phyloP scores from a whole-genome alignment of 64 coral and sea anemone genomes.

The Actinia equina region DNA sequence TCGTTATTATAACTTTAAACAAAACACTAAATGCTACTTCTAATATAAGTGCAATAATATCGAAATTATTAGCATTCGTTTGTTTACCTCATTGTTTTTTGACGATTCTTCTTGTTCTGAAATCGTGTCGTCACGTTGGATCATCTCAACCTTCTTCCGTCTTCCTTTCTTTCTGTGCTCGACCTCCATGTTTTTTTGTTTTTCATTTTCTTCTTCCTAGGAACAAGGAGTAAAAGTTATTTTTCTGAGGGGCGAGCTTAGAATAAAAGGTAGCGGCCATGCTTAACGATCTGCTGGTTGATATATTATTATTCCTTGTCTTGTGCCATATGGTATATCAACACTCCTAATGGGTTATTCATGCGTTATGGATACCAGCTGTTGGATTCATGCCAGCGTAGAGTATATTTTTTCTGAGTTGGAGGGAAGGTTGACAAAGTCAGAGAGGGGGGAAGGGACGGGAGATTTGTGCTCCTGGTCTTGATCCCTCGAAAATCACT shows the following conservation, averaged over 20 bases:
- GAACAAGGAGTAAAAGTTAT: not conserved
- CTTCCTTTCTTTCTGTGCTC: conserved; percentile 20
- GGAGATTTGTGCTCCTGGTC: no score
- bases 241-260: not conserved
- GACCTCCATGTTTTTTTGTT: not conserved
- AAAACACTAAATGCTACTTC: not conserved
- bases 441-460: no score
- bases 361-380: no score
- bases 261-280: not conserved
- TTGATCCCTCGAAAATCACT: no score
- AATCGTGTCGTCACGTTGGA: not conserved
- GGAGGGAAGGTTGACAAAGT: no score
- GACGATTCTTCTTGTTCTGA: not conserved
- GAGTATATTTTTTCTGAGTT: no score
- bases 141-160: not conserved
- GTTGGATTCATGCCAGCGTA: no score
- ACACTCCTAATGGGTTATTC: no score
- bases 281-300: not conserved
- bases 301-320: not conserved
- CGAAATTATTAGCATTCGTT: not conserved
- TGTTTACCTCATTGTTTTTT: not conserved
- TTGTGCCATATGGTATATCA: not conserved
- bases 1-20: no score
- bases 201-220: conserved; percentile 4
- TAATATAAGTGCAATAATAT: not conserved